Evolutionary conservation across 2,888 invertebrate genomes (phyloP).

Genomic region (Archips xylosteana): DNA sequence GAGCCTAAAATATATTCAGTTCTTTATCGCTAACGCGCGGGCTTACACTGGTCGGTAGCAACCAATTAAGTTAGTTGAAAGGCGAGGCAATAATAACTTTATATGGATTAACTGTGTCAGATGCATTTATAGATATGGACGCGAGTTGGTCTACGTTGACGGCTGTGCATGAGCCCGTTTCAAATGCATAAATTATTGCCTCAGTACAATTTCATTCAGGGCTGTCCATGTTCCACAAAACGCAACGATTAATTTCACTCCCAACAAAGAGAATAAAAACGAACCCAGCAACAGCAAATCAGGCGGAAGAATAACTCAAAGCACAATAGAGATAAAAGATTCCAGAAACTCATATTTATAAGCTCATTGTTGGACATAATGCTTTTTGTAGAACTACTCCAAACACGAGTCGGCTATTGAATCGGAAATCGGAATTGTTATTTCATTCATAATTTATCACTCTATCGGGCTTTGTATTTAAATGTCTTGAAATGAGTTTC

Average conservation of each 20-base stretch:
- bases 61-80: slow-evolving; percentile 77
- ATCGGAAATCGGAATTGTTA: slow-evolving; percentile 69
- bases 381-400: slow-evolving; percentile 70
- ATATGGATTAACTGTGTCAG: slow-evolving; percentile 79
- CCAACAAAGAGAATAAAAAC: slow-evolving; percentile 64
- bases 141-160: slow-evolving; percentile 64
- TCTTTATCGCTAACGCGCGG: slow-evolving; percentile 73
- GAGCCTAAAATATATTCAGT: slow-evolving; percentile 73
- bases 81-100: slow-evolving; percentile 77
- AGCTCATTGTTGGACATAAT: slow-evolving; percentile 74
- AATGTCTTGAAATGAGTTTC: slow-evolving; percentile 71
- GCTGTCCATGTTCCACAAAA: slow-evolving; percentile 56
- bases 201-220: slow-evolving; percentile 59
- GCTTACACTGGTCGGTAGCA: slow-evolving; percentile 74
- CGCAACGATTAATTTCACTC: slow-evolving; percentile 63
- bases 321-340: slow-evolving; percentile 65
- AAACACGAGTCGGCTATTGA: slow-evolving; percentile 70
- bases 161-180: slow-evolving; percentile 57
- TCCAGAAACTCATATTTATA: slow-evolving; percentile 78
- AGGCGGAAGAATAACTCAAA: slow-evolving; percentile 58
- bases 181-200: slow-evolving; percentile 67
- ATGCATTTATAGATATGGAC: slow-evolving; percentile 73
- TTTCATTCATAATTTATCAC: slow-evolving; percentile 82
- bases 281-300: slow-evolving; percentile 57
- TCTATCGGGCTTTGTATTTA: slow-evolving; percentile 78